Percentiles rank a stretch among this genome's conserved stretches.
These are phyloP conservation scores for Drosophila melanosoma DNA, from an alignment of 2,888 invertebrate species.

Conservation along the genomic window DNA sequence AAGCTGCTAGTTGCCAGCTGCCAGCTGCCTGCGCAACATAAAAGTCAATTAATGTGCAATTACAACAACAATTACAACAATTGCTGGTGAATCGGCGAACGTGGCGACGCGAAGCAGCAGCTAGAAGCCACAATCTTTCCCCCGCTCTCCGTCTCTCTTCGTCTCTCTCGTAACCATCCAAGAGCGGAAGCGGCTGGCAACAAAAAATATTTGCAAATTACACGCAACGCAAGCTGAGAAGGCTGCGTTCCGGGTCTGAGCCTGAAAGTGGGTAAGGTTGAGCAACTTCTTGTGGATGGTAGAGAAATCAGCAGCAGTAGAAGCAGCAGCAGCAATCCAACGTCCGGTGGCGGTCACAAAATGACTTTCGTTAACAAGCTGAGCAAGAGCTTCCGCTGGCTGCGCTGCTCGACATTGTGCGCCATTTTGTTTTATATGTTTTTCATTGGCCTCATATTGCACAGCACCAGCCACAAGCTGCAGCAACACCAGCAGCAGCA, in stretches of 20 bases:
- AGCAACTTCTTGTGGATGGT: constrained; percentile 1
- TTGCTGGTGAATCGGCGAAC: constrained; percentile 40
- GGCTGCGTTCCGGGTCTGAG: constrained; percentile 31
- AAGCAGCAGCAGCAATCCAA: constrained; percentile 7
- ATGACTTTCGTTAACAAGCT: constrained; percentile 83
- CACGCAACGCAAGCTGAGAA: constrained; percentile 58
- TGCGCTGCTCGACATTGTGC: constrained; percentile 86
- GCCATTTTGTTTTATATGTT: constrained; percentile 86
- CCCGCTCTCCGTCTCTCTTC: not conserved
- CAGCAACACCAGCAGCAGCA: constrained; percentile 64
- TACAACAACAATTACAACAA: constrained; percentile 64
- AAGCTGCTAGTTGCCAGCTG: not conserved
- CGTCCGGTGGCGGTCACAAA: constrained; percentile 59
- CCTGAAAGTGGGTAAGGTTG: not conserved
- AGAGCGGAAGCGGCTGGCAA: constrained; percentile 41
- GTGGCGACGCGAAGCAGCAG: constrained; percentile 30
- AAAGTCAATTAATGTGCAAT: constrained; percentile 80
- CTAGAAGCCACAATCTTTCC: not conserved
- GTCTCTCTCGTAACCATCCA: not conserved
- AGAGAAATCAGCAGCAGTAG: not conserved
- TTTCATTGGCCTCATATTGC: constrained; percentile 86
- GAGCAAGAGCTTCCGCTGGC: constrained; percentile 82
- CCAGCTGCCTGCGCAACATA: constrained; percentile 43
- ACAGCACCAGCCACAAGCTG: constrained; percentile 84
- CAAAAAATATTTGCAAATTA: constrained; percentile 61